Evolutionary conservation across 2,888 invertebrate genomes (phyloP).

Genomic region (Heliconius sara): DNA sequence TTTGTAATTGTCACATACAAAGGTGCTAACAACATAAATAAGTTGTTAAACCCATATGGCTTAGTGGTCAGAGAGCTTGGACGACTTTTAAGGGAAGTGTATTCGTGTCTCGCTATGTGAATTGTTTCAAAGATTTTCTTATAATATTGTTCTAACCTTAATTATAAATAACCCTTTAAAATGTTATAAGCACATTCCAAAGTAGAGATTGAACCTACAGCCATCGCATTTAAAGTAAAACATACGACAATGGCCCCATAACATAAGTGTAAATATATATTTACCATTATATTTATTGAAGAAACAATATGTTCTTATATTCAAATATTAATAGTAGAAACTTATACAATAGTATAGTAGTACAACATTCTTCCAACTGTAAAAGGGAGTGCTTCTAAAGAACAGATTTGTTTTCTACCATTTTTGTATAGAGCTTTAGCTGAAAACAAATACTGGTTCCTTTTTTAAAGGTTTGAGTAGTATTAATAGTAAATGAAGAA

Average conservation of each 20-base stretch:
- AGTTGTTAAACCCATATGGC: no score
- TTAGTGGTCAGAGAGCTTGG: no score
- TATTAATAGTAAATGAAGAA: neutral
- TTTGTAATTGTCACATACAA: no score
- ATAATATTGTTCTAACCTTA: neutral
- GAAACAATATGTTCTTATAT: no score
- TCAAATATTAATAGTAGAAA: no score
- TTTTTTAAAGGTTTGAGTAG: no score
- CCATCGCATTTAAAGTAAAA: neutral
- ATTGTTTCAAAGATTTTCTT: neutral
- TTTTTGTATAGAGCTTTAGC: neutral
- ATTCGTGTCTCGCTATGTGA: no score
- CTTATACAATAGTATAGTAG: neutral
- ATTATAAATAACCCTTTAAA: neutral
- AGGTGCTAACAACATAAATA: no score
- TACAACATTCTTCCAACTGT: neutral
- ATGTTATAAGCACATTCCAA: neutral
- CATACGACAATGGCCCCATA: no score
- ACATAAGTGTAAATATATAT: no score
- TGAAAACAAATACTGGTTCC: neutral
- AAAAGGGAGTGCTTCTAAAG: constrained; percentile 3
- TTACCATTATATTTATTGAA: no score
- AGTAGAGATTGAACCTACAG: neutral
- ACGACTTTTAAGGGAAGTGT: no score
- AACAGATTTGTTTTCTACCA: neutral